A percentile compares a stretch with the other conserved stretches of the same genome.
These are phyloP conservation scores for Microcebus lehilahytsara DNA, from an alignment of 2,113 vertebrate genomes.

Conservation along the genomic window DNA sequence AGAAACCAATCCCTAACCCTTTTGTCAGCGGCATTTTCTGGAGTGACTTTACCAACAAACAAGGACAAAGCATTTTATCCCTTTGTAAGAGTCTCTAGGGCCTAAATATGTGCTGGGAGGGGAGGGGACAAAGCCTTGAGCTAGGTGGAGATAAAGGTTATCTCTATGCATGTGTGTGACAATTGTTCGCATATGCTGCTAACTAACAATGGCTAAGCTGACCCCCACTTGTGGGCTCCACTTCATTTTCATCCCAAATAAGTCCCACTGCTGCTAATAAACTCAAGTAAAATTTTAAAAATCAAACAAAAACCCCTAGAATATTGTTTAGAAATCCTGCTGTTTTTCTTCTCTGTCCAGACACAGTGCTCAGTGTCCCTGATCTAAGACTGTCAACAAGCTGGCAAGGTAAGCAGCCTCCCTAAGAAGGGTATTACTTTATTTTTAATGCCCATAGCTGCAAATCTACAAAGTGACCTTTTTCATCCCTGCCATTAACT, in stretches of 20 bases:
- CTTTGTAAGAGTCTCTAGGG: conserved; percentile 15
- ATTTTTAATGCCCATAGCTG: conserved; percentile 50
- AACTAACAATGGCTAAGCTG: not conserved
- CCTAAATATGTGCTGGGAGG: conserved; percentile 18
- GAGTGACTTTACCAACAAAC: conserved; percentile 56
- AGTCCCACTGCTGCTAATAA: conserved; percentile 51
- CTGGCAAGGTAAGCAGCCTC: conserved; percentile 48
- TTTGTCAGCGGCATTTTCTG: conserved; percentile 32
- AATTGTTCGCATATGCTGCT: not conserved
- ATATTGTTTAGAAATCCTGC: conserved; percentile 47
- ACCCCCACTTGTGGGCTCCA: not conserved
- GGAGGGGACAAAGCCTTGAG: not conserved
- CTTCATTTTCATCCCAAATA: conserved; percentile 36
- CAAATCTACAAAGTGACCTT: conserved; percentile 58
- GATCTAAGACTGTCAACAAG: conserved; percentile 44
- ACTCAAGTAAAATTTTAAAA: conserved; percentile 20
- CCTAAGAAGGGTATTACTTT: conserved; percentile 34
- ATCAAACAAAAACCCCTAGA: not conserved
- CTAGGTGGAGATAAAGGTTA: not conserved
- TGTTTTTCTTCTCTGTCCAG: conserved; percentile 46
- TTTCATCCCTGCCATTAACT: conserved; percentile 55
- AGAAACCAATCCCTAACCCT: conserved; percentile 44
- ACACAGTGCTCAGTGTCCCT: not conserved
- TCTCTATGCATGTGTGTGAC: not conserved
- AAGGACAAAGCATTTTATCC: conserved; percentile 68